phyloP scores from a whole-genome alignment of 1,140 invertebrate genomes.

The Helicorthomorpha holstii region DNA sequence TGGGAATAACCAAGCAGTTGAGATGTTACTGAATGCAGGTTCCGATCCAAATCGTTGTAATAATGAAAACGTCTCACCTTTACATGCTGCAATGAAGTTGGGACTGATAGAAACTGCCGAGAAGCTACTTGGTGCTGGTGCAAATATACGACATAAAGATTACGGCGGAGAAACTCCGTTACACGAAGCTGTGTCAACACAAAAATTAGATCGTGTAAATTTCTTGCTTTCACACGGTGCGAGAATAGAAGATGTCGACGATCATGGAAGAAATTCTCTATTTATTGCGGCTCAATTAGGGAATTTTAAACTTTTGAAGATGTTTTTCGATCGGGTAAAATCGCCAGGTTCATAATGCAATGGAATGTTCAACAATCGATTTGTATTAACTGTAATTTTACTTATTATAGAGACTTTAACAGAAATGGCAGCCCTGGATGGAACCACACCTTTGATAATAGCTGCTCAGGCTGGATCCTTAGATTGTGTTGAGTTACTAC shows the following conservation, averaged over 20 bases:
- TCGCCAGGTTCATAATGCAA: neutral
- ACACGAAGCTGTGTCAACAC: conserved; percentile 16
- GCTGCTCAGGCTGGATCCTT: conserved; percentile 24
- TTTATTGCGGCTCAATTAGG: neutral
- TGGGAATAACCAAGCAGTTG: conserved; percentile 17
- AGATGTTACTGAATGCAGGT: conserved; percentile 17
- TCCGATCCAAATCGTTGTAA: conserved; percentile 17
- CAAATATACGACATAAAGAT: conserved; percentile 17
- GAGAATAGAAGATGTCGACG: neutral
- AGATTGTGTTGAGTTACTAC: conserved; percentile 19
- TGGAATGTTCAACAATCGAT: neutral
- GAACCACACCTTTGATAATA: conserved; percentile 24
- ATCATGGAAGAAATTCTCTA: neutral
- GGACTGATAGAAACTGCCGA: conserved; percentile 2
- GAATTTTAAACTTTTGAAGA: neutral
- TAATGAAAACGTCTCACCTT: conserved; percentile 13
- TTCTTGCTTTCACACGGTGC: neutral
- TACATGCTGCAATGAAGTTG: neutral
- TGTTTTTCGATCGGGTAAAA: neutral
- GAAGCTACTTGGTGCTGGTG: conserved; percentile 10
- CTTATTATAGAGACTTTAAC: conserved; percentile 8
- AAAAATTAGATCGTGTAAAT: neutral
- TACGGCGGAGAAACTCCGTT: conserved; percentile 19
- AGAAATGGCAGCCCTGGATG: conserved; percentile 21
- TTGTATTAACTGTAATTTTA: neutral